Evolutionary conservation across 2,888 invertebrate genomes (phyloP), one percentile per base, ranked within the genome.

Genomic region (Eristalis pertinax): DNA sequence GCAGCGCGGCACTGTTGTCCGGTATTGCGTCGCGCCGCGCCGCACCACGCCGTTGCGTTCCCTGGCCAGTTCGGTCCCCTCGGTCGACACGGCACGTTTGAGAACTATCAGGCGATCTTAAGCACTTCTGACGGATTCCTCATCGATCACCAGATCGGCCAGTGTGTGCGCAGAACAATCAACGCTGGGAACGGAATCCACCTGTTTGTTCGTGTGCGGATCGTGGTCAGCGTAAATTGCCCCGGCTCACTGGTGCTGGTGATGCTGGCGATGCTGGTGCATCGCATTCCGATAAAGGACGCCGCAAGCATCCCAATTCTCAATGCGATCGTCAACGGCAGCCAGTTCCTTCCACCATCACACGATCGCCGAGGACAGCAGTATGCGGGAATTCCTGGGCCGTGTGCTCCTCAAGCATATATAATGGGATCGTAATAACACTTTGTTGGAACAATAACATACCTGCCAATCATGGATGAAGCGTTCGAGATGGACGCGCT

Each of bases 401-500:
- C 83, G 68, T 50, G 50, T 83, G 86, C 86, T 83, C 83, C 79
- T 87, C 83, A 79, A 87, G 83, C 86, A 87, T 87, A 87, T 78
- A 83, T 87, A 87, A 87, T 87, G 87, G 79, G 87, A 83, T 87
- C 87, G 84, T 87, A 87, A 87, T 87, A 87, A 87, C 87, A 84
- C 87, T 87, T 87, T 87, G 87, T 87, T 87, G 87, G 87, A 87
- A 87, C 87, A 87, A 87, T 87, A 87, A 87, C 87, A 87, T 87
- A 84, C 87, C 87, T 84, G 87, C 87, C 87, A 87, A 87, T 87
- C 87, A 87, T 76, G 87, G 84, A 64, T 76, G 87, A 79, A 84
- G 79, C 87, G 73, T 84, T 84, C 84, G 87, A 86, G 87, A 87
- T 84, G 87, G 84, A 87, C 87, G 87, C 87, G 87, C 87, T 87